Percentiles rank a stretch among this genome's conserved stretches.
These are phyloP conservation scores for Hippolais icterina DNA, from an alignment of 2,113 vertebrate species.

Conservation along the genomic window DNA sequence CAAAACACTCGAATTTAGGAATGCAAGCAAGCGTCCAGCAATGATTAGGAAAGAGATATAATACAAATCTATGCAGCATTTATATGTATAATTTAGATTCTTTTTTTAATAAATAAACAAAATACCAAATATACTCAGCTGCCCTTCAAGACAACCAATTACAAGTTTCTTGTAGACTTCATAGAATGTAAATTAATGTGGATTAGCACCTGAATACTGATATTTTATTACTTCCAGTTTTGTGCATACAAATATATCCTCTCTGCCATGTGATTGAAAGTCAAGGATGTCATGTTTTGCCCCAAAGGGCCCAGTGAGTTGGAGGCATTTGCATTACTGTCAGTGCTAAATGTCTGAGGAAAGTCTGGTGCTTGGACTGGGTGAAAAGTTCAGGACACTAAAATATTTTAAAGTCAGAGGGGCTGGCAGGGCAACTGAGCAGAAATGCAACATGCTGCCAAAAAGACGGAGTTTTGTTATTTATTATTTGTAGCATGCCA, in stretches of 20 bases:
- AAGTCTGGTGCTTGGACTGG: slow-evolving; percentile 11
- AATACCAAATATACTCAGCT: slow-evolving; percentile 26
- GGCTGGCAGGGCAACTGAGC: slow-evolving; percentile 2
- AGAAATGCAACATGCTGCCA: slow-evolving; percentile 39
- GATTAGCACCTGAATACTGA: slow-evolving; percentile 54
- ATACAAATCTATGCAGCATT: not conserved
- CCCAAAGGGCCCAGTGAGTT: slow-evolving; percentile 17
- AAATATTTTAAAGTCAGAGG: slow-evolving; percentile 56
- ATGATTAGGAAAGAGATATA: not conserved
- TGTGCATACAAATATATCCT: slow-evolving; percentile 3
- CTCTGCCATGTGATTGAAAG: slow-evolving; percentile 18
- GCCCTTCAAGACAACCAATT: slow-evolving; percentile 50
- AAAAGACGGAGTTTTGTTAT: not conserved
- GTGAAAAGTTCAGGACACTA: slow-evolving; percentile 61
- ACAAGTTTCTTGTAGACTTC: slow-evolving; percentile 41
- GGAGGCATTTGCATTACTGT: slow-evolving; percentile 51
- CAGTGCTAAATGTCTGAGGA: slow-evolving; percentile 43
- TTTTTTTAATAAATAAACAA: slow-evolving; percentile 46
- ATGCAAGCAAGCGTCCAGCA: not conserved
- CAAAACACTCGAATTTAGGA: not conserved
- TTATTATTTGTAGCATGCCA: slow-evolving; percentile 21
- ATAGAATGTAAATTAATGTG: slow-evolving; percentile 26
- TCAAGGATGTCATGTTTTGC: slow-evolving; percentile 21
- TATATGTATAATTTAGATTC: slow-evolving; percentile 43
- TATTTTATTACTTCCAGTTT: slow-evolving; percentile 41